A percentile compares a stretch with the other conserved stretches of the same genome.
phyloP scores from a whole-genome alignment of 2,797 vertebrate species.

The Eutrigla gurnardus region DNA sequence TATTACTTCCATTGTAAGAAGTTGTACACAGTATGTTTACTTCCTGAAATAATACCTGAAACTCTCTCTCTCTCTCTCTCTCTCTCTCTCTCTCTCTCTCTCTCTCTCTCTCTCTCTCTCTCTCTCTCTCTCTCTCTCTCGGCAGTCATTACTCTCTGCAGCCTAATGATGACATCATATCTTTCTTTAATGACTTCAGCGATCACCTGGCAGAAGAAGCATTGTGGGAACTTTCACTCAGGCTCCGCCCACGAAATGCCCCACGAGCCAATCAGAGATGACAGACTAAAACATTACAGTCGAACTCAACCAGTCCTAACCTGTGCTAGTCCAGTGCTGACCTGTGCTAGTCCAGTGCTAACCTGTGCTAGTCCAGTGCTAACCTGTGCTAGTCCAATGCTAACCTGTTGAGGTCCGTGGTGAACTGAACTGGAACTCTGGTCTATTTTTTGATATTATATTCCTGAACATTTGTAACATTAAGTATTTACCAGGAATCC shows the following conservation, averaged over 20 bases:
- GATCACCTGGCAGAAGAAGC: slow-evolving; percentile 96
- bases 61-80: neutral
- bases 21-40: neutral
- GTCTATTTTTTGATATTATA: too few relatives aligned
- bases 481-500: too few relatives aligned
- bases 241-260: slow-evolving; percentile 92
- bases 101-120: too few relatives aligned
- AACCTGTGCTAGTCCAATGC: neutral
- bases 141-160: slow-evolving; percentile 90
- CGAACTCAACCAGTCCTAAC: neutral
- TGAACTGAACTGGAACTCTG: neutral
- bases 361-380: neutral
- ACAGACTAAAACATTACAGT: neutral
- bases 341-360: neutral
- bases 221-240: slow-evolving; percentile 95
- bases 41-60: neutral
- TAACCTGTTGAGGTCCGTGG: neutral
- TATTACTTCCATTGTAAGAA: neutral
- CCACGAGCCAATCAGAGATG: slow-evolving; percentile 87
- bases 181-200: slow-evolving; percentile 96
- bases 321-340: neutral
- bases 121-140: neutral
- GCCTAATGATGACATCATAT: slow-evolving; percentile 91
- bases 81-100: too few relatives aligned
- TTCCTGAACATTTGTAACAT: too few relatives aligned